A percentile compares a stretch with the other conserved stretches of the same genome.
Conservation (phyloP, 2,888 invertebrate genomes). For the Eustalomyia histrio region DNA sequence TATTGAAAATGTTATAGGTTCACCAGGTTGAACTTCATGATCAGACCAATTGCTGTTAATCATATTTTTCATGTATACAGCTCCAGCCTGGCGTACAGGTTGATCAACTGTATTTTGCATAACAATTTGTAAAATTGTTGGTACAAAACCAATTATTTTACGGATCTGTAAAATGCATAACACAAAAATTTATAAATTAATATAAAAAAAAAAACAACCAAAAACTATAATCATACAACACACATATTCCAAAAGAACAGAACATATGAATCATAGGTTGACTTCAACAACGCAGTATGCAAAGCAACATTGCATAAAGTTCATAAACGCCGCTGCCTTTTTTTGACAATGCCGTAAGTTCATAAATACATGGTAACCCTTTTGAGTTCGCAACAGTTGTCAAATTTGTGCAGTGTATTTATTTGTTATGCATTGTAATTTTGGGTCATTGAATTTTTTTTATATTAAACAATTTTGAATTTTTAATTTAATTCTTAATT, state of each 20-base stretch:
- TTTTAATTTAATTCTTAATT: no score
- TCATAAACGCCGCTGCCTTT: no score
- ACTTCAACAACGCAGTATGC: no score
- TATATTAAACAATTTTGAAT: no score
- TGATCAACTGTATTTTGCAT: conserved; percentile 94
- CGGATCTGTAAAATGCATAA: conserved; percentile 84
- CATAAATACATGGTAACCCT: no score
- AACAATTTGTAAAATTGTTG: conserved; percentile 94
- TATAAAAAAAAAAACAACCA: not conserved
- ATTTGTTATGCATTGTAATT: no score
- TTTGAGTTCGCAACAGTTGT: no score
- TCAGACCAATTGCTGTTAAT: conserved; percentile 94
- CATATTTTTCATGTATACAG: conserved; percentile 97
- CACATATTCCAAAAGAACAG: not conserved
- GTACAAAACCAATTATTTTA: conserved; percentile 98
- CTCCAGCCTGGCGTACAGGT: conserved; percentile 97
- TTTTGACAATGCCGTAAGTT: no score
- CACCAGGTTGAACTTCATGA: conserved; percentile 86
- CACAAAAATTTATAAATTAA: conserved; percentile 43
- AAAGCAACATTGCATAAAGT: no score
- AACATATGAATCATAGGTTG: not conserved
- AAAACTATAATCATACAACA: not conserved
- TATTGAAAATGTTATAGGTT: conserved; percentile 89
- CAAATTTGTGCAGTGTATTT: no score
- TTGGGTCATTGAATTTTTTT: no score